Evolutionary conservation across 2,888 invertebrate genomes (phyloP).

Genomic region (Drosophila pseudotakahashii): DNA sequence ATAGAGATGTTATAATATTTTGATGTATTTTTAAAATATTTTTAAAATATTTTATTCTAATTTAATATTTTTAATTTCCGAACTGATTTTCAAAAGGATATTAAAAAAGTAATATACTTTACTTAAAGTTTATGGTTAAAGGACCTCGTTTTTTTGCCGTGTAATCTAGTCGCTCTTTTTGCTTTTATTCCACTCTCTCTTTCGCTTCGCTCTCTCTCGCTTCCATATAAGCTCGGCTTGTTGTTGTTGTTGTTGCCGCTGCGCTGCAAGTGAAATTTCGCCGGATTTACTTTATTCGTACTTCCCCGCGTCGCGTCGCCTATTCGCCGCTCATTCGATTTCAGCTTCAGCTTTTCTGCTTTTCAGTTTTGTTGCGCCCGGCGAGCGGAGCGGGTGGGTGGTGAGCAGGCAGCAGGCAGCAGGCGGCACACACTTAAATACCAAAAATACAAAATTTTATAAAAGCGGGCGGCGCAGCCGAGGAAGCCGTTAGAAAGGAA

Average conservation of each 20-base stretch:
- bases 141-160: slow-evolving; percentile 7
- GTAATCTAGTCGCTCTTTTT: neutral
- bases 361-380: slow-evolving; percentile 21
- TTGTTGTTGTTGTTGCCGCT: slow-evolving; percentile 14
- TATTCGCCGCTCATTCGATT: slow-evolving; percentile 24
- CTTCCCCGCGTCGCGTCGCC: slow-evolving; percentile 7
- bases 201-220: neutral
- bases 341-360: slow-evolving; percentile 10
- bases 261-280: slow-evolving; percentile 45
- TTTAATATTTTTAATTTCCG: too few species aligned
- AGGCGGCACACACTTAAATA: neutral
- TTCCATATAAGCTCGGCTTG: slow-evolving; percentile 10
- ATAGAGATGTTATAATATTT: too few species aligned
- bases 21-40: too few species aligned
- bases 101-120: too few species aligned
- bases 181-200: neutral
- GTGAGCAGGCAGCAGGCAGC: neutral
- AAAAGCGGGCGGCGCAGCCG: slow-evolving; percentile 28
- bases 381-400: slow-evolving; percentile 23
- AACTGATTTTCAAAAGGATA: too few species aligned
- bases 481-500: slow-evolving; percentile 32
- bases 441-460: slow-evolving; percentile 4
- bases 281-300: slow-evolving; percentile 19
- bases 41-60: too few species aligned
- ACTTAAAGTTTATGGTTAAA: neutral